Conservation (phyloP, 1,140 invertebrate genomes). For the Thaumatotibia leucotreta region DNA sequence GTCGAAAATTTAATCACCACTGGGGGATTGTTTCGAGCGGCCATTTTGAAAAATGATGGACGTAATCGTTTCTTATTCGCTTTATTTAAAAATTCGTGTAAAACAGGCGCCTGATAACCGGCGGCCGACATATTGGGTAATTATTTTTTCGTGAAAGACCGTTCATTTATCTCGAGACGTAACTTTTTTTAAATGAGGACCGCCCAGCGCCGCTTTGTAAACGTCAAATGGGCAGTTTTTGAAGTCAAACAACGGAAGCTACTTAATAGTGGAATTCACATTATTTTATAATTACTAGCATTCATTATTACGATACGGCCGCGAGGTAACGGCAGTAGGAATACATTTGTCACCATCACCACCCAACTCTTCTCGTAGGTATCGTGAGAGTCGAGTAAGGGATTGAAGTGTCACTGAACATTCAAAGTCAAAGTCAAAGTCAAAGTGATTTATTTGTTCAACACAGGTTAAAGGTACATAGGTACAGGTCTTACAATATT, state of each 20-base stretch:
- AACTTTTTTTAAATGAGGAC: slow-evolving; percentile 34
- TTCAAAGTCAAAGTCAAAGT: no score
- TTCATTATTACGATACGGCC: no score
- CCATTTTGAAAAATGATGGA: slow-evolving; percentile 55
- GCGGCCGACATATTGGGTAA: slow-evolving; percentile 48
- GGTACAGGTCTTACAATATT: no score
- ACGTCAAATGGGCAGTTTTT: slow-evolving; percentile 29
- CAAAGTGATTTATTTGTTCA: no score
- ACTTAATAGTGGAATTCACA: slow-evolving; percentile 27
- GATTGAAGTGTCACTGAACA: no score
- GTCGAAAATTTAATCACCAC: neutral
- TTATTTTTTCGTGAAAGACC: slow-evolving; percentile 63
- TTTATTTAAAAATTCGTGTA: slow-evolving; percentile 70
- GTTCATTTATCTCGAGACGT: slow-evolving; percentile 53
- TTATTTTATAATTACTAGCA: neutral
- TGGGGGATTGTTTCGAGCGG: slow-evolving; percentile 47
- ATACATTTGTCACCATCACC: no score
- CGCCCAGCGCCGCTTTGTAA: slow-evolving; percentile 45
- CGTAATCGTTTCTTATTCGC: slow-evolving; percentile 51
- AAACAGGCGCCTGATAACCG: slow-evolving; percentile 57
- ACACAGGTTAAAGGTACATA: no score
- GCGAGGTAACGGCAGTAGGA: no score
- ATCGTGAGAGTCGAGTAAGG: no score
- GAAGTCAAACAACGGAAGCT: slow-evolving; percentile 30
- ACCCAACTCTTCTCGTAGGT: no score